Evolutionary conservation across 92 coral and sea anemone species (phyloP).

Genomic region (Parazoanthus swiftii): DNA sequence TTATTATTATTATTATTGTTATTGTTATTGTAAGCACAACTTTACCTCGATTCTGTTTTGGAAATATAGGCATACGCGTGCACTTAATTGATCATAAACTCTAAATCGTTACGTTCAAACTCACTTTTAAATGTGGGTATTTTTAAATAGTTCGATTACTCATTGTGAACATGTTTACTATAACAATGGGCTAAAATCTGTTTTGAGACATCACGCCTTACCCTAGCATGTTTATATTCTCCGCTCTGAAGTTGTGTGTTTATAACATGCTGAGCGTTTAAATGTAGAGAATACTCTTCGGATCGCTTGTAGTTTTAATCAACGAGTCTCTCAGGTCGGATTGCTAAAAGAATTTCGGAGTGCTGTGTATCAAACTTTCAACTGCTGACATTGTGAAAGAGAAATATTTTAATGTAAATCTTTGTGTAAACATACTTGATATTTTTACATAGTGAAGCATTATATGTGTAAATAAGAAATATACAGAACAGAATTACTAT

Average conservation of each 20-base stretch:
- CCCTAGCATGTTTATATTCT: background rate
- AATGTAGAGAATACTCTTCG: background rate
- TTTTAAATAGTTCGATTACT: background rate
- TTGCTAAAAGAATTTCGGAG: slow-evolving; percentile 1
- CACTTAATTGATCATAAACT: background rate
- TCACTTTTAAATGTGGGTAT: background rate
- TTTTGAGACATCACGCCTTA: background rate
- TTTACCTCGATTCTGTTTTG: background rate
- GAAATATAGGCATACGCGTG: background rate
- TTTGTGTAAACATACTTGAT: slow-evolving; percentile 28
- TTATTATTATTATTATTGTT: no score
- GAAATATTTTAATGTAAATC: slow-evolving; percentile 26
- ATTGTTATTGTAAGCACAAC: background rate
- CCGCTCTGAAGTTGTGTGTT: background rate
- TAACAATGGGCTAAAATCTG: background rate
- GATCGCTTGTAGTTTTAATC: background rate
- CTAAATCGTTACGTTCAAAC: background rate
- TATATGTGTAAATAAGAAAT: slow-evolving; percentile 34
- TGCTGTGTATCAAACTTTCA: slow-evolving; percentile 27
- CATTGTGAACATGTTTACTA: background rate
- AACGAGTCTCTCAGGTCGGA: background rate
- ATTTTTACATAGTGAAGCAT: slow-evolving; percentile 24
- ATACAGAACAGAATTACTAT: slow-evolving; percentile 7
- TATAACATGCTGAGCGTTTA: no score
- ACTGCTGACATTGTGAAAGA: background rate